A percentile compares a stretch with the other conserved stretches of the same genome.
Evolutionary conservation across 2,797 vertebrate genomes (phyloP).

Genomic region (Prionace glauca): DNA sequence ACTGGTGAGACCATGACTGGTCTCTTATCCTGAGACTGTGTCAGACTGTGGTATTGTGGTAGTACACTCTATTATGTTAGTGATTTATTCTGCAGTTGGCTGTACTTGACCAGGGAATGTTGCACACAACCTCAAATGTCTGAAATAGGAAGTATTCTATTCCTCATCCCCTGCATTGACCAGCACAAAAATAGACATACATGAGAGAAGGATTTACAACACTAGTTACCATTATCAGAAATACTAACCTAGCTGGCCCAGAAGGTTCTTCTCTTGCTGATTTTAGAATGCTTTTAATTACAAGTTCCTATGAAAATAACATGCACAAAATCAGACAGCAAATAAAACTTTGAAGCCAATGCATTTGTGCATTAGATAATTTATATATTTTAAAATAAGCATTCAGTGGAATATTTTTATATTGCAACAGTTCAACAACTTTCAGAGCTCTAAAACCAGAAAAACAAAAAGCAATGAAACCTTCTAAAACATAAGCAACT

Average conservation of each 20-base stretch:
- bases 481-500: not conserved
- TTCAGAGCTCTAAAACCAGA: not conserved
- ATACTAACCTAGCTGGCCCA: conserved; percentile 81
- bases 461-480: not conserved
- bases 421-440: not conserved
- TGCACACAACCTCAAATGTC: not conserved
- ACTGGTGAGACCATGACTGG: too few species aligned
- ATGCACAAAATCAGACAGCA: conserved; percentile 4
- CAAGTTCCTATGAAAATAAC: conserved; percentile 74
- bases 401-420: not conserved
- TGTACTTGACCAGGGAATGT: not conserved
- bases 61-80: not conserved
- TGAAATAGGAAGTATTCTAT: not conserved
- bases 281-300: conserved; percentile 88
- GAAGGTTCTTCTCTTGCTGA: conserved; percentile 93
- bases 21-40: too few species aligned
- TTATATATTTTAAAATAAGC: conserved; percentile 28
- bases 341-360: conserved; percentile 17
- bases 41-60: too few species aligned
- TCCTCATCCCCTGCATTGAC: not conserved
- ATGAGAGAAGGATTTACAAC: not conserved
- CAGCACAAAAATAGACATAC: not conserved
- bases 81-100: not conserved
- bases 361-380: conserved; percentile 31
- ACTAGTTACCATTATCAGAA: not conserved